Conservation (phyloP, 2,888 invertebrate genomes). For the Oscheius myriophilus region DNA sequence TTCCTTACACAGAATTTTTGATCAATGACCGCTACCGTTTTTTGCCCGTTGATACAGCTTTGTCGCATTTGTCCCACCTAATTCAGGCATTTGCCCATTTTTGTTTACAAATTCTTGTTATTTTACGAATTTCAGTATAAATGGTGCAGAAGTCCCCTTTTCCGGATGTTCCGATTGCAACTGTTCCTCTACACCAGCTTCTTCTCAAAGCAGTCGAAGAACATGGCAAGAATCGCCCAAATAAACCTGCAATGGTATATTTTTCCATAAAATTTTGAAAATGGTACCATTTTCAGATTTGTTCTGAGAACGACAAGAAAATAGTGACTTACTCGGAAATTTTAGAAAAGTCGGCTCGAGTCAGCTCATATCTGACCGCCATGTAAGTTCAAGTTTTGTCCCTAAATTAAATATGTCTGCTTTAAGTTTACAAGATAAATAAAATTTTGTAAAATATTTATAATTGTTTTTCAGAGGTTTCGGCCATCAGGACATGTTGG, state of each 20-base stretch:
- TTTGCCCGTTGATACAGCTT: too few species aligned
- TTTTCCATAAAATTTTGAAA: too few species aligned
- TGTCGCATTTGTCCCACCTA: too few species aligned
- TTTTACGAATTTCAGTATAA: too few species aligned
- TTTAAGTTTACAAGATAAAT: too few species aligned
- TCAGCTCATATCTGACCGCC: not conserved
- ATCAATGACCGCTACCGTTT: too few species aligned
- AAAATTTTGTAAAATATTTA: too few species aligned
- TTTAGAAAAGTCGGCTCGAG: not conserved
- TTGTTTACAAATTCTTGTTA: too few species aligned
- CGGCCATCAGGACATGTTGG: slow-evolving; percentile 48
- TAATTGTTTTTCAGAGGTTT: slow-evolving; percentile 31
- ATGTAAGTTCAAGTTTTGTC: not conserved
- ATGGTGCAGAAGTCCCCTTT: slow-evolving; percentile 10
- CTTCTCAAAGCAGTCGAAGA: not conserved
- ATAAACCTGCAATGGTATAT: not conserved
- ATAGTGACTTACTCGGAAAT: not conserved
- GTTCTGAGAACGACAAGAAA: not conserved
- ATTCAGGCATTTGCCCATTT: too few species aligned
- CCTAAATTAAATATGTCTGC: too few species aligned
- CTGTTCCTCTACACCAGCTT: slow-evolving; percentile 11
- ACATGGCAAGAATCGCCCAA: too few species aligned
- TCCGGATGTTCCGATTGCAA: slow-evolving; percentile 20
- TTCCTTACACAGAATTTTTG: too few species aligned
- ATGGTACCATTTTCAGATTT: not conserved